Evolutionary conservation across 2,797 vertebrate species (phyloP), one percentile per base, ranked within the genome.

Genomic region (Enteromius viviparus): DNA sequence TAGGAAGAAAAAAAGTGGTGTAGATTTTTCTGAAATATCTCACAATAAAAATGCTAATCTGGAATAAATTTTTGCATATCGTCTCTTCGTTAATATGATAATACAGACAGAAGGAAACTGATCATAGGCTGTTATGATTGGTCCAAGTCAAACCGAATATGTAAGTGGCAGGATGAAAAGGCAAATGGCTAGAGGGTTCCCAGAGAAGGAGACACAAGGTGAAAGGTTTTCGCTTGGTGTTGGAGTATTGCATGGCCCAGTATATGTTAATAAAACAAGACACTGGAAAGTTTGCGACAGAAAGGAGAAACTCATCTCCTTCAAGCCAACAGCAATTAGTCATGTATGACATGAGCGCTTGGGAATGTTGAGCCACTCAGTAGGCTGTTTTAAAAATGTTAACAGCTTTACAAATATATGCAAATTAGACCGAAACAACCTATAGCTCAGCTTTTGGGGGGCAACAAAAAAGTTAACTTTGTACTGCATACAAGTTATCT

Each of bases 251-350:
- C 29, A 34, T 82, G 81, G 76, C 45, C 62, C 75, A 75, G 29
- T 70, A 79, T 76, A 45, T 68, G 40, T 40, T 82, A 64, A 79
- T 86, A 86, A 76, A 84, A 62, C 69, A 83, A 88, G 34, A 58
- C 2, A 12, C 65, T 75, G 21, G 37, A 47, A 85, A 77, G 60
- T 51, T 71, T 84, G 74, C 60, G 66, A 85, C 72, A 65, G 78
- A 55, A 81, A 66, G 64, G 80, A 85, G 81, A 84, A 87, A 85
- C 80, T 78, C 80, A 76, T 83, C 72, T 76, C 85, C 70, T 69
- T 82, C 70, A 87, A 53, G 74, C 37, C 32, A 70, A 82, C 66
- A 42, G 79, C 85, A 83, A 89, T 88, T 89, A 89, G 84, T 87
- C 86, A 89, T 88, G 65, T 83, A 62, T 76, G 71, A 80, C 87